Evolutionary conservation across 2,888 invertebrate species (phyloP), one percentile per base, ranked within the genome.

Genomic region (Ernsta delagoae): DNA sequence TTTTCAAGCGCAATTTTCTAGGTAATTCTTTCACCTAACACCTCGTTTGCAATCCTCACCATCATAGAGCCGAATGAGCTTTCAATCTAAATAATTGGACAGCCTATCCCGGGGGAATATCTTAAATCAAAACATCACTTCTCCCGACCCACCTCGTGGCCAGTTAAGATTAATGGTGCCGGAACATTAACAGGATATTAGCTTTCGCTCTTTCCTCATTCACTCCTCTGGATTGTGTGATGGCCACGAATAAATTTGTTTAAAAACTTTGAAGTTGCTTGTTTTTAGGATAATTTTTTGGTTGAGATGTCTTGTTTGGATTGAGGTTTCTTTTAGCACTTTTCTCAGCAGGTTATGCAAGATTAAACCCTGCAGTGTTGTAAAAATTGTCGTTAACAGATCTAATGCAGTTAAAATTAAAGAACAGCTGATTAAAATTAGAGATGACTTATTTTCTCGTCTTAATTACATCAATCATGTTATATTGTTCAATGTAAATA

Each of bases 81-180:
- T 53, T 24, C 16, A 53, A 53, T 53, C 53, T 53, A 53, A 53
- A 53, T 53, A 53, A 53, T 53, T 53, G 53, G 53, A 53, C 53
- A 24, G 53, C 53, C 24, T 53, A 53, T 53, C 53, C 53, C 53
- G 53, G 9, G 24, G 48, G 48, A 9, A 12, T 65, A 36, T 48
- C 59, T n/a, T 24, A 39, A 57, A 59, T 65, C 65, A 59, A 65
- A 65, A 65, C 36, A 48, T 65, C 48, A 39, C 31, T 50, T 24
- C 16, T 64, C 43, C 34, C 57, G 34, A 60, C 45, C n/a, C 24
- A 12, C 11, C 70, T 66, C 72, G 71, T 75, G 74, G 72, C 62
- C 67, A 56, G 67, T 67, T 68, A 77, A 77, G 77, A 77, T 77
- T 77, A 74, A 77, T 76, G 76, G 67, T 71, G 63, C 71, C 43